Percentiles rank a stretch among this genome's conserved stretches.
Evolutionary conservation across 2,797 vertebrate species (phyloP).

Genomic region (Pangasius djambal): DNA sequence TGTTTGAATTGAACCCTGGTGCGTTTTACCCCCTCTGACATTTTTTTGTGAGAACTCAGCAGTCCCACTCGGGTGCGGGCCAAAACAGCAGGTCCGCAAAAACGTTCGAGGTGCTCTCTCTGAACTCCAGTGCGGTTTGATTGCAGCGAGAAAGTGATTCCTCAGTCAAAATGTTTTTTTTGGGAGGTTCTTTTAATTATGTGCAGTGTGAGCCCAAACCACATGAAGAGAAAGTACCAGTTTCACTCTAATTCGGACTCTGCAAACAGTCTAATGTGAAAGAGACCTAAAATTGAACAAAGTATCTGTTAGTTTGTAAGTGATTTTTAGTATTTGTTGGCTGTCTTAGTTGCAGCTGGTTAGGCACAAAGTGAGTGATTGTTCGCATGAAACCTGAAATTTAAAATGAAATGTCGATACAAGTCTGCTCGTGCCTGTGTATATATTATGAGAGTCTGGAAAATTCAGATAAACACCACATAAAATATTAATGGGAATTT

Average conservation of each 20-base stretch:
- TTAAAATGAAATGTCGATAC: background rate
- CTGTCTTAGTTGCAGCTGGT: background rate
- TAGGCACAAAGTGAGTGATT: background rate
- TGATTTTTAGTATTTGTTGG: background rate
- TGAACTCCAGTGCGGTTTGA: background rate
- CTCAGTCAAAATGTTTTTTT: background rate
- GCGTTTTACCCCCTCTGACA: background rate
- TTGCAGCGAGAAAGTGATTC: background rate
- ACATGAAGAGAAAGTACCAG: too few relatives aligned
- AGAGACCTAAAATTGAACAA: background rate
- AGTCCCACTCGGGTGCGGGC: background rate
- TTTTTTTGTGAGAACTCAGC: background rate
- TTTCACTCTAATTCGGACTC: too few relatives aligned
- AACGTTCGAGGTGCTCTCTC: too few relatives aligned
- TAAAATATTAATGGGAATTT: slow-evolving; percentile 21
- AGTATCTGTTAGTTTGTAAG: background rate
- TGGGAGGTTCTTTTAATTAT: background rate
- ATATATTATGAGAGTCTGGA: slow-evolving; percentile 13
- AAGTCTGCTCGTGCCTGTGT: background rate
- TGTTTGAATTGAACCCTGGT: background rate
- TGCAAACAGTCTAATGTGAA: background rate
- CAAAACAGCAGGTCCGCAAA: background rate
- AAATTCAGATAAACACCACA: background rate
- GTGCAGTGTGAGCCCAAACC: background rate
- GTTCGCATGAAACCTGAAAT: background rate